phyloP scores from a whole-genome alignment of 1,140 invertebrate species.

The Penaeus indicus region DNA sequence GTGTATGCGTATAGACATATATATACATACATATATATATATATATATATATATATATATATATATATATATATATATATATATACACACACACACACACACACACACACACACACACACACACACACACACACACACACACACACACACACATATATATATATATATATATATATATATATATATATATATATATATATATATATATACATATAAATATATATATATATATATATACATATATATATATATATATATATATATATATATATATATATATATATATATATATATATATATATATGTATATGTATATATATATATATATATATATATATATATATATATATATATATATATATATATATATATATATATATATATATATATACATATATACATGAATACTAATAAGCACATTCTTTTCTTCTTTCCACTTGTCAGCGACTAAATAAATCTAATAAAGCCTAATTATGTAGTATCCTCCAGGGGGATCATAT shows the following conservation, averaged over 20 bases:
- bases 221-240: slow-evolving; percentile 29
- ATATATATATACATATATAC: not conserved
- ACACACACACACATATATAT: no score
- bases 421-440: not conserved
- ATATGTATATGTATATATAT: slow-evolving; percentile 14
- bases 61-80: no score
- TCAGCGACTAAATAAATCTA: not conserved
- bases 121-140: no score
- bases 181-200: no score
- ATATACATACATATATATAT: no score
- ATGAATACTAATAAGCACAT: not conserved
- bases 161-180: no score
- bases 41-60: no score
- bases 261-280: not conserved
- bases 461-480: not conserved
- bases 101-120: no score
- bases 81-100: no score
- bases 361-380: slow-evolving; percentile 21
- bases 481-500: no score
- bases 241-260: slow-evolving; percentile 11
- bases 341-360: slow-evolving; percentile 25
- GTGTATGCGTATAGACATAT: no score
- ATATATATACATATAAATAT: slow-evolving; percentile 18
- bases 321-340: slow-evolving; percentile 28
- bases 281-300: not conserved